Base-by-base conservation (phyloP, 1,140 invertebrate species). In the Neodiprion fabricii region DNA sequence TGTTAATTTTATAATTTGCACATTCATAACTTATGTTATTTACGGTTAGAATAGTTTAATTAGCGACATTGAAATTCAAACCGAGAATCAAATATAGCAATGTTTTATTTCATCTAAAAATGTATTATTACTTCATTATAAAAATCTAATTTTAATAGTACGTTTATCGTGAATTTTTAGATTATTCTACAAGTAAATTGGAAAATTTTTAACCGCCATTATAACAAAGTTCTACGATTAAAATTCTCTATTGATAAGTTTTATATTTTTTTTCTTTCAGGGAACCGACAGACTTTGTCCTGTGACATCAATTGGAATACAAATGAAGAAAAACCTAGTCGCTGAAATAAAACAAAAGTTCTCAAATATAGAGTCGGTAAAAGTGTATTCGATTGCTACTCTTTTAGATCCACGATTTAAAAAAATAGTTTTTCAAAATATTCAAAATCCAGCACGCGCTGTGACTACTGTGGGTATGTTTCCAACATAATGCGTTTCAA, bases 401-500 rank as follows among this genome's bases (percentile, higher is more conserved):
- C 40, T 72, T 48, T 0, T 72, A 7, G 48, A 72, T 53, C 71
- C 71, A 0, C 48, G 71, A 17, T 50, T 7, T 17, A 50, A 72
- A 50, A 72, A 72, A 40, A 11, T 1, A 4, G 71, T 1, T 0
- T 50, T 72, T 48, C 48, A 53, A 1, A 72, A 23, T n/a, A 72
- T 72, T 17, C 48, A 9, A 50, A 40, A 72, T 9, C 61, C 71
- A 12, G 71, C 71, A 11, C 71, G 71, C 0, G 71, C 71, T 7
- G 47, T 72, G 1, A 72, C 71, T 72, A 50, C 17, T 48, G 71
- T 72, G 14, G 7, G 71, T 72, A 53, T 7, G 71, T 72, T 47
- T 23, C 3, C 48, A 48, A 47, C 48, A 11, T 12, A 48, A 70
- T 2, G 23, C 5, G 28, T 28, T 28, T 28, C 5, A 28, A 28